Evolutionary conservation across 2,113 vertebrate genomes (phyloP), one percentile per base, ranked within the genome.

Genomic region (Chitala chitala): DNA sequence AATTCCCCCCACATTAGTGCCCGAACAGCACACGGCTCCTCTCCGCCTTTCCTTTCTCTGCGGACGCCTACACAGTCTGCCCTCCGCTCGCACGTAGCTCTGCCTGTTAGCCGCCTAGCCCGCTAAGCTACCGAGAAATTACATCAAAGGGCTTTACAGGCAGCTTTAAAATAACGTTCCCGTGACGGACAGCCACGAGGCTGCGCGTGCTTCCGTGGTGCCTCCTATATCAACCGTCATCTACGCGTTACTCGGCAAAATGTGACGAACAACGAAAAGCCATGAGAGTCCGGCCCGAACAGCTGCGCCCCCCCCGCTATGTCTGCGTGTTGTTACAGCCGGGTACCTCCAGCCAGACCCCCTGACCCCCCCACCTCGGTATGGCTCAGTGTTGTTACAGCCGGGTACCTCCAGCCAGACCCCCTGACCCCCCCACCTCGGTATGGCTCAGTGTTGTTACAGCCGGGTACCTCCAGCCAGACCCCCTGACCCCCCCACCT

Each of bases 251-350:
- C 40, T 22, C 8, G 24, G 26, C 46, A 65, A 51, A 74, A 54
- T 33, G 20, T n/a, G 24, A 22, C 22, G 40, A 40, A 51, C 51
- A 38, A 40, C 33, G 44, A 8, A 48, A 50, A 65, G 65, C 66
- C 66, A 69, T 77, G 55, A n/a, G 53, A 10, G 33, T 29, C 48
- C 17, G 72, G 72, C 72, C 76, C 71, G 26, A 42, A 36, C 72
- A 53, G 72, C 76, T 69, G 75, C 15, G 44, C 22, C 75, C 44
- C 69, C 54, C n/a, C n/a, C n/a, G n/a, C n/a, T 44, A 20, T 69
- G 55, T 10, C 59, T 71, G 54, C 73, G 55, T 81, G 80, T 81
- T 78, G 63, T 75, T 77, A 79, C 80, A 81, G 77, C 78, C 82
- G 80, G 82, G 80, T 72, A 73, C 55, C 77, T 64, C 50, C 40